Evolutionary conservation across 2,888 invertebrate genomes (phyloP).

Genomic region (Andrena marginata): DNA sequence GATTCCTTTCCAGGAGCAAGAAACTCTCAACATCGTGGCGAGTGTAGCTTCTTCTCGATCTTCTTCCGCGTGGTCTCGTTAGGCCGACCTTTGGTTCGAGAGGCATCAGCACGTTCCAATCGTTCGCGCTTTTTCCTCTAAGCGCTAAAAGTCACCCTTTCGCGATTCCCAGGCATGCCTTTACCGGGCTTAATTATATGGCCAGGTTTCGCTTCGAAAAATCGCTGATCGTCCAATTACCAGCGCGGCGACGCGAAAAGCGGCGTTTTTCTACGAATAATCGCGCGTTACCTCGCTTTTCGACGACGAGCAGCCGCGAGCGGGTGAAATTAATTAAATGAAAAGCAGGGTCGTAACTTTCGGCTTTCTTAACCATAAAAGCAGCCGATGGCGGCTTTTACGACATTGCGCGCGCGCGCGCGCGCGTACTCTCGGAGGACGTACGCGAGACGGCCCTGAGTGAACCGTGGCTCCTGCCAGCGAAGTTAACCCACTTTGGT

Average conservation of each 20-base stretch:
- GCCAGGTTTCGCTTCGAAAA: constrained; percentile 61
- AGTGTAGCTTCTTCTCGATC: background rate
- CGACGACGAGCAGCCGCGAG: constrained; percentile 41
- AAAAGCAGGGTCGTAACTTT: constrained; percentile 79
- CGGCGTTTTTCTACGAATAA: constrained; percentile 63
- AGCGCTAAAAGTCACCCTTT: constrained; percentile 54
- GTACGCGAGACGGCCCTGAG: constrained; percentile 48
- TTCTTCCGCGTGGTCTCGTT: background rate
- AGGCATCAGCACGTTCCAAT: constrained; percentile 32
- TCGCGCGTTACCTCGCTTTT: constrained; percentile 27
- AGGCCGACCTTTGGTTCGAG: constrained; percentile 6
- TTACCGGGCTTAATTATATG: constrained; percentile 69
- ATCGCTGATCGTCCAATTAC: constrained; percentile 68
- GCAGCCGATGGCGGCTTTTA: constrained; percentile 50
- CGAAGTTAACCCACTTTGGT: constrained; percentile 58
- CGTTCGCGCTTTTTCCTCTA: constrained; percentile 60
- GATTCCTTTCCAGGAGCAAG: background rate
- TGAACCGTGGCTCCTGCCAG: constrained; percentile 13
- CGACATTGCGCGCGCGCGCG: constrained; percentile 51
- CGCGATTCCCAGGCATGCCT: constrained; percentile 50
- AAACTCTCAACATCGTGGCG: background rate
- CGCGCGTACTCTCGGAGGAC: constrained; percentile 38
- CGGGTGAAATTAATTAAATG: constrained; percentile 78
- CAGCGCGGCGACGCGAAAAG: constrained; percentile 54
- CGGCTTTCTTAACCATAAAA: constrained; percentile 68